Evolutionary conservation across 2,113 vertebrate species (phyloP), one percentile per base, ranked within the genome.

Genomic region (Argyrosomus japonicus): DNA sequence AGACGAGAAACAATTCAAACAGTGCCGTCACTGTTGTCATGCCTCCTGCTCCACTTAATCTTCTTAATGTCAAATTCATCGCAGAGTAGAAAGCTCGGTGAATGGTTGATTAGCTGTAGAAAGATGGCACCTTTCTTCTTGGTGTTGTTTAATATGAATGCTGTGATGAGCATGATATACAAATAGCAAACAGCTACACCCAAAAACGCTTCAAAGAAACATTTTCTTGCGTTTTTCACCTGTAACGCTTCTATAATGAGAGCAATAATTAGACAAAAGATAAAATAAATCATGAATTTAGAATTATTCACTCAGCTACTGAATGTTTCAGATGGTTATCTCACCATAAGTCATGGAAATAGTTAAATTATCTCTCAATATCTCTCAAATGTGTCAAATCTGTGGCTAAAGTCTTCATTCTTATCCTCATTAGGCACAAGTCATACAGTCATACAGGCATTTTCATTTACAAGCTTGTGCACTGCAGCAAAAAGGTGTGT

Each of bases 21-120:
- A 27, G 64, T 12, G 64, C 69, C 57, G 71, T 50, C 36, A 36
- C 19, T 73, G 65, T 74, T 51, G 73, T 68, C 65, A 45, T 67
- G 71, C 45, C 54, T 58, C 54, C 65, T 58, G 54, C 75, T 58
- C 40, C 45, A 29, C 29, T 65, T 76, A 79, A 90, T 84, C 78
- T 70, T 47, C 29, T 75, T 79, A 2, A 14, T 40, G 72, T 67
- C 75, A 80, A 53, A 67, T 61, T 63, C n/a, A 75, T 56, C 48
- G 60, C n/a, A 25, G 51, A 74, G 25, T 2, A 29, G 64, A 74
- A 51, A 74, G 21, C 65, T 48, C 0, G 0, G 53, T 9, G n/a
- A 74, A 70, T 19, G 69, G 36, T 13, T 81, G 72, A 89, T 81
- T 67, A 77, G 69, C 15, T 56, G 53, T 70, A 54, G 62, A 21